Percentiles rank a stretch among this genome's conserved stretches.
Conservation (phyloP, 2,113 vertebrate species). For the Chamaea fasciata region DNA sequence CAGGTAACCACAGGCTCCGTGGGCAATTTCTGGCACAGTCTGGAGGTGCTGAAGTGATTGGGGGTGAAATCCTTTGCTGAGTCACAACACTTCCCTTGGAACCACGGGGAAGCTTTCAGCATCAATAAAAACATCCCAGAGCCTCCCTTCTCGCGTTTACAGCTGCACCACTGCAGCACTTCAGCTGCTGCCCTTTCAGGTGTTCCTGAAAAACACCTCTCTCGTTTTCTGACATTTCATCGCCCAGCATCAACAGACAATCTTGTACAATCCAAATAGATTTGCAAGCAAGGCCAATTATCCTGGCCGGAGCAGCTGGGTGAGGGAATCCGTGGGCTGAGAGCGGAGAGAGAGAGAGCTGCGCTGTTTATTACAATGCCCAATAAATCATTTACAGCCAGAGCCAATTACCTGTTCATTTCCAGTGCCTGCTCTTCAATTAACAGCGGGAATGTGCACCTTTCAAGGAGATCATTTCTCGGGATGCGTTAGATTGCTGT, state of each 20-base stretch:
- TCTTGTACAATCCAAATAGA: not conserved
- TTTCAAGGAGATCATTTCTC: not conserved
- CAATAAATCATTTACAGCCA: not conserved
- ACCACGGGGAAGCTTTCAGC: not conserved
- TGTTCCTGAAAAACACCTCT: not conserved
- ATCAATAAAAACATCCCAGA: not conserved
- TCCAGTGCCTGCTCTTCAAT: not conserved
- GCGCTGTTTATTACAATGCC: not conserved
- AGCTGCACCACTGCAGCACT: not conserved
- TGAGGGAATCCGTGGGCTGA: not conserved
- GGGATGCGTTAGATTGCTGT: not conserved
- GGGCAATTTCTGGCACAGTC: not conserved
- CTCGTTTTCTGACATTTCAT: not conserved
- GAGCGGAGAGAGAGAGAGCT: not conserved
- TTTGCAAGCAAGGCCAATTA: not conserved
- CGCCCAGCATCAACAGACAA: not conserved
- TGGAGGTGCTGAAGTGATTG: not conserved
- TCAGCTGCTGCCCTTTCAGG: not conserved
- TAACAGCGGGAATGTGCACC: not conserved
- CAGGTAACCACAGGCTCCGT: not conserved
- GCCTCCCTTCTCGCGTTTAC: not conserved
- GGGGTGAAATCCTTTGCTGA: not conserved
- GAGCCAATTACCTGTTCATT: not conserved
- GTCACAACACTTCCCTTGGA: not conserved
- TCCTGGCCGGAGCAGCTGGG: not conserved